Percentiles rank a stretch among this genome's conserved stretches.
Evolutionary conservation across 2,888 invertebrate species (phyloP).

Genomic region (Petrolisthes cinctipes): DNA sequence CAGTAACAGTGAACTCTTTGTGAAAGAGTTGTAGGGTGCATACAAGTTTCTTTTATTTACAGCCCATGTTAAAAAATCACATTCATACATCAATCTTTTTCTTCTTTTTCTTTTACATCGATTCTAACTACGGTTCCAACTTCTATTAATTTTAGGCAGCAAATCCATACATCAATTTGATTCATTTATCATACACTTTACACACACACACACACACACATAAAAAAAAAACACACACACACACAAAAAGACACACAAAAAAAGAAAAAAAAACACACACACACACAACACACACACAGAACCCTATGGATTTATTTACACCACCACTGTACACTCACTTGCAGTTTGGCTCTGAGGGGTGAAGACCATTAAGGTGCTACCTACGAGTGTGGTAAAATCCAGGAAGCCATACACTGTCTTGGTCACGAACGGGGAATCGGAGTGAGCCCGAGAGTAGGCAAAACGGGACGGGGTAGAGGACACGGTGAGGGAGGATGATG

Average conservation of each 20-base stretch:
- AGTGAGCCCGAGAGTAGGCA: conserved; percentile 64
- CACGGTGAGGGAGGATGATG: neutral
- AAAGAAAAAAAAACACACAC: no score
- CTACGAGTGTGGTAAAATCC: conserved; percentile 93
- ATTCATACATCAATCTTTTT: no score
- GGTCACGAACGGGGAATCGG: conserved; percentile 75
- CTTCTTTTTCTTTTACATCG: no score
- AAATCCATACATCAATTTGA: no score
- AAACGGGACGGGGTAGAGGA: neutral
- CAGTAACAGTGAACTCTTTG: no score
- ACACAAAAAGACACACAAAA: no score
- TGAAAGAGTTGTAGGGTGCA: no score
- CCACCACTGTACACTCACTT: conserved; percentile 25
- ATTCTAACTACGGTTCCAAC: no score
- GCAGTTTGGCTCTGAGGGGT: conserved; percentile 77
- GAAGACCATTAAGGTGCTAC: conserved; percentile 94
- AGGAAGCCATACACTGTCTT: conserved; percentile 94
- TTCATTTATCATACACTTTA: neutral
- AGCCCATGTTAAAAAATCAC: no score
- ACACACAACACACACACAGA: neutral
- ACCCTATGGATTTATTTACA: neutral
- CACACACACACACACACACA: neutral
- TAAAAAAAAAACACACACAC: conserved; percentile 12
- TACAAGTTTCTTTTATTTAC: no score
- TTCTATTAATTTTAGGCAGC: no score